These are phyloP conservation scores for Coleophora flavipennella DNA, from an alignment of 2,888 invertebrate species.

Conservation along the genomic window DNA sequence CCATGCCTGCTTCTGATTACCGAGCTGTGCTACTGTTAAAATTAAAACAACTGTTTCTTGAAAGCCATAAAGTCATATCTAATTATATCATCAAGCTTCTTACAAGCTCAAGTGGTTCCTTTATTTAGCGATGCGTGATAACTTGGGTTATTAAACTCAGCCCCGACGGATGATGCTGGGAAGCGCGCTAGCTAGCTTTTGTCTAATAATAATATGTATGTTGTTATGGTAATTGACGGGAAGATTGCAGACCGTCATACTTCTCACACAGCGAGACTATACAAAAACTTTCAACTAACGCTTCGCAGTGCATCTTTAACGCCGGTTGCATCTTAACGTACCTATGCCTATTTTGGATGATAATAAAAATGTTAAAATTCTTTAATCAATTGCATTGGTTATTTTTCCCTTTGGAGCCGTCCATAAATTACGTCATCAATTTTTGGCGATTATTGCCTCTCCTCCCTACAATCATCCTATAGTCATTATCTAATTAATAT, in stretches of 20 bases:
- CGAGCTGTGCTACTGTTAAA: constrained; percentile 7
- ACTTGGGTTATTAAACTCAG: constrained; percentile 32
- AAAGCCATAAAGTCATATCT: constrained; percentile 32
- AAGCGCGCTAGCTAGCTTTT: constrained; percentile 10
- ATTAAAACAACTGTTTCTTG: constrained; percentile 16
- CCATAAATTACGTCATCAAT: too few species aligned
- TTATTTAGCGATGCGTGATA: constrained; percentile 45
- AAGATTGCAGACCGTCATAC: background rate
- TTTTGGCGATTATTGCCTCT: too few species aligned
- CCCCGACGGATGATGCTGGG: constrained; percentile 5
- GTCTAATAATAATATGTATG: background rate
- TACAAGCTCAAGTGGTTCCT: constrained; percentile 41
- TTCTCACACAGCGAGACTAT: too few species aligned
- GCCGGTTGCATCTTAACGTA: too few species aligned
- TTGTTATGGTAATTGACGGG: background rate
- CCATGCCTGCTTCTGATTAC: background rate
- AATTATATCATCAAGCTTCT: constrained; percentile 35
- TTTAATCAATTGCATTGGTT: too few species aligned
- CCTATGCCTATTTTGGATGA: too few species aligned
- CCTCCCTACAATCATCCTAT: too few species aligned
- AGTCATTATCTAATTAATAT: too few species aligned
- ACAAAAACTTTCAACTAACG: too few species aligned
- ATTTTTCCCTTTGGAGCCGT: too few species aligned
- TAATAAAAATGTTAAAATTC: too few species aligned
- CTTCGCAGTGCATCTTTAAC: too few species aligned